Percentiles rank a stretch among this genome's conserved stretches.
phyloP scores from a whole-genome alignment of 2,113 vertebrate genomes.

The Antechinus stuartii region DNA sequence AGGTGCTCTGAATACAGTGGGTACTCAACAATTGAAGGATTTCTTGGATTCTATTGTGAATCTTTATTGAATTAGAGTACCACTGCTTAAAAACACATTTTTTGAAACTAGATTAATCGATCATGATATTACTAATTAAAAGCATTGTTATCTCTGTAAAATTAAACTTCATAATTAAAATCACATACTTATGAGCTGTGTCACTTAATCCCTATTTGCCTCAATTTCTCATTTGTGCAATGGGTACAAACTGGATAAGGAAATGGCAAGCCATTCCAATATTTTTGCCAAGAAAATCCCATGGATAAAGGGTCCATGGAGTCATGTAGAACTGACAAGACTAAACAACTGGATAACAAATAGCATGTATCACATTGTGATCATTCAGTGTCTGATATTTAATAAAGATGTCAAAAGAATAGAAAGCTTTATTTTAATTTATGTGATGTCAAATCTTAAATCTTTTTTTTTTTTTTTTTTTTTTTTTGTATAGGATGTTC shows the following conservation, averaged over 20 bases:
- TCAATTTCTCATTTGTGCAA: neutral
- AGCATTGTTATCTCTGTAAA: neutral
- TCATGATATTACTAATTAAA: neutral
- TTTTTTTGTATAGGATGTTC: conserved; percentile 83
- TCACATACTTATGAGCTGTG: neutral
- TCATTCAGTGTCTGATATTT: neutral
- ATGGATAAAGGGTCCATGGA: neutral
- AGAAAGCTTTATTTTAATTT: neutral
- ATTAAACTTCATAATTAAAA: neutral
- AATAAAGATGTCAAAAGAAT: conserved; percentile 31
- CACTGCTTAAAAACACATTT: neutral
- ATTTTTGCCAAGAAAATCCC: neutral
- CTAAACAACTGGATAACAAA: neutral
- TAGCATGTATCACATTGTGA: neutral
- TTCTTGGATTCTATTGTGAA: neutral
- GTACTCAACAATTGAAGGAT: neutral
- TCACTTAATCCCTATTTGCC: neutral
- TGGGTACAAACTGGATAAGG: neutral
- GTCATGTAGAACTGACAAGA: neutral
- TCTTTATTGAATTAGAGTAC: neutral
- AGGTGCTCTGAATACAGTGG: neutral
- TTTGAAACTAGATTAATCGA: neutral
- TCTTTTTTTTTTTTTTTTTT: conserved; percentile 15
- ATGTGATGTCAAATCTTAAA: conserved; percentile 4
- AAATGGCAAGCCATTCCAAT: neutral